Percentiles rank a stretch among this genome's conserved stretches.
Evolutionary conservation across 2,113 vertebrate genomes (phyloP).

Genomic region (Columba livia): DNA sequence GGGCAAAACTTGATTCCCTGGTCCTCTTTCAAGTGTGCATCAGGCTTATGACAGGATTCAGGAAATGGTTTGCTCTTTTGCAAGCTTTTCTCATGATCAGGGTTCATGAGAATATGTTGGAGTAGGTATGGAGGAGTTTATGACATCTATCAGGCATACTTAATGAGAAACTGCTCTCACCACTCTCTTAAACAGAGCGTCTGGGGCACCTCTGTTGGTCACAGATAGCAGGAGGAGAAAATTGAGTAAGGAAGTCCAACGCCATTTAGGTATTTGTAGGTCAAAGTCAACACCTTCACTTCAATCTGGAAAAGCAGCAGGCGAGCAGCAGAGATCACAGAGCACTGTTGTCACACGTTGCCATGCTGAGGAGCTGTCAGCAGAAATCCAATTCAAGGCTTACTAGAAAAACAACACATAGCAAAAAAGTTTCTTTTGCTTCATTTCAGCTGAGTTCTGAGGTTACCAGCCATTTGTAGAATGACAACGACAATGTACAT

Average conservation of each 20-base stretch:
- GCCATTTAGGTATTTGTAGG: neutral
- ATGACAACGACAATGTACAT: neutral
- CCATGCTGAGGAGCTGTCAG: slow-evolving; percentile 33
- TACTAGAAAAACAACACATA: slow-evolving; percentile 7
- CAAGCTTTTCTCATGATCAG: neutral
- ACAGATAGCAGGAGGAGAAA: neutral
- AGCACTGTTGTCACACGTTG: neutral
- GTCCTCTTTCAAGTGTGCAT: neutral
- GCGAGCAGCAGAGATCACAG: neutral
- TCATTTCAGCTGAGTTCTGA: slow-evolving; percentile 41
- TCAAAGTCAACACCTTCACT: slow-evolving; percentile 23
- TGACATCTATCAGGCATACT: neutral
- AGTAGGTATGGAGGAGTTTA: neutral
- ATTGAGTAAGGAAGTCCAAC: neutral
- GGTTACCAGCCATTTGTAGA: slow-evolving; percentile 20
- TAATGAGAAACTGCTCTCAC: neutral
- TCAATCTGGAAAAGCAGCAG: slow-evolving; percentile 37
- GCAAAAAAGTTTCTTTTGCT: slow-evolving; percentile 29
- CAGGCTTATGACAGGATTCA: neutral
- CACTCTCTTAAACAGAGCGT: neutral
- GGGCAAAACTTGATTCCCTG: neutral
- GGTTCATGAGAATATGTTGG: neutral
- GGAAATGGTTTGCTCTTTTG: neutral
- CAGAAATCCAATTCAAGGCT: slow-evolving; percentile 3
- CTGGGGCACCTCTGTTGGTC: neutral